Base-by-base conservation (phyloP, 2,113 vertebrate species). In the Athene noctua region DNA sequence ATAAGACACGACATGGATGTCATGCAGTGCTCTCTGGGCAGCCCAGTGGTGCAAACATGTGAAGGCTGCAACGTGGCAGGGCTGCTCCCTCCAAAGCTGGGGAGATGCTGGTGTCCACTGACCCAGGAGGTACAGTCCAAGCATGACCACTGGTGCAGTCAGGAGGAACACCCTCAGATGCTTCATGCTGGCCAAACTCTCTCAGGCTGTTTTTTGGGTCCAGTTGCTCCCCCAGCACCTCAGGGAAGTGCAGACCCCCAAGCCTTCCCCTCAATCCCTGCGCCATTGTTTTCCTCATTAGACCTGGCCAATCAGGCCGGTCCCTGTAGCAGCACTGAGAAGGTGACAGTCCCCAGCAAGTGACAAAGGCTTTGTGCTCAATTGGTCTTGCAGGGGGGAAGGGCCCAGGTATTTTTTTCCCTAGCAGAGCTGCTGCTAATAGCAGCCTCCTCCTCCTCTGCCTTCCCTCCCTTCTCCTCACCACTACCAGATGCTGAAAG, bases 361-460 rank as follows among this genome's bases (percentile, higher is more conserved):
- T 96, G 97, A 97, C 97, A 98, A 96, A 98, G 97, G 96, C 96
- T 98, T 97, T 98, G 97, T 97, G 96, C 97, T 97, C 92, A 86
- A 83, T 95, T 96, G 94, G 73, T 98, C 96, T 97, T 96, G 92
- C 95, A 80, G 27, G 40, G 13, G 4, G 17, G 58, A 80, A 91
- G 79, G 42, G 34, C 61, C 59, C 58, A 54, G 13, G 6, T n/a
- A 40, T 54, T 52, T 86, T 73, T 62, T 70, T 22, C 11, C 49
- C 46, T 86, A 84, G 44, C 66, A 86, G 72, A 94, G 52, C 67
- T 85, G 52, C 86, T 74, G 52, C 54, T 95, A 91, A 92, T 38
- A 83, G 19, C 61, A 58, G 51, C 80, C 81, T 46, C 44, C 44
- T 46, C 17, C 49, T 93, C 51, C 67, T 90, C 62, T 79, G 65